These are phyloP conservation scores for Arnoldichthys spilopterus DNA, from an alignment of 2,797 vertebrate species.

Conservation along the genomic window DNA sequence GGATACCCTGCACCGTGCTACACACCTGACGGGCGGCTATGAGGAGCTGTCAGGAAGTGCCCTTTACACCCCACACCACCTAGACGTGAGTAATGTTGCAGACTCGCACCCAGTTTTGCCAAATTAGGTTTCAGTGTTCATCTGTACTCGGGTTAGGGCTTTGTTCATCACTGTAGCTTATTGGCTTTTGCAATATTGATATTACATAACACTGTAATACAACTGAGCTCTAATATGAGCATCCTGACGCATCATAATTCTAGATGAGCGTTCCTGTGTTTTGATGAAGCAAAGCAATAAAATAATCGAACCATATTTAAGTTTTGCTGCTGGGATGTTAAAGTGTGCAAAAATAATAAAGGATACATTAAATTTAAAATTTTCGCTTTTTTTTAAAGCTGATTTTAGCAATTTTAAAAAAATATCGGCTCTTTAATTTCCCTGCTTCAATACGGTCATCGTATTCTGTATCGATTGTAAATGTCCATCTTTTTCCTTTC, in stretches of 20 bases:
- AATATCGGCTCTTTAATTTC: too few relatives aligned
- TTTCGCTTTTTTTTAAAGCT: too few relatives aligned
- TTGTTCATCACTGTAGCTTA: neutral
- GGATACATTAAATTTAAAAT: too few relatives aligned
- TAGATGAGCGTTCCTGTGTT: too few relatives aligned
- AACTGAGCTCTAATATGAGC: too few relatives aligned
- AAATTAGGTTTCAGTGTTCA: neutral
- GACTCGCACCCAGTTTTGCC: neutral
- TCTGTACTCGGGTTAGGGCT: neutral
- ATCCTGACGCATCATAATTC: too few relatives aligned
- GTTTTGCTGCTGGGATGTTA: too few relatives aligned
- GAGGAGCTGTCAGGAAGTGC: conserved; percentile 85
- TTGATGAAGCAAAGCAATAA: too few relatives aligned
- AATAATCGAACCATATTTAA: neutral
- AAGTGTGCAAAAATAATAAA: too few relatives aligned
- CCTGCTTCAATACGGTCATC: too few relatives aligned
- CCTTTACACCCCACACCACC: conserved; percentile 84
- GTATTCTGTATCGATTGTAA: neutral
- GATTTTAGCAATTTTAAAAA: too few relatives aligned
- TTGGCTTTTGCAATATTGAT: neutral
- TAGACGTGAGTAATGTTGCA: conserved; percentile 79
- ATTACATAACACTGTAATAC: neutral
- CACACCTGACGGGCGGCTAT: conserved; percentile 89
- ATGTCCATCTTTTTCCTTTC: conserved; percentile 17
- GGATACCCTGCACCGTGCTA: conserved; percentile 91